Evolutionary conservation across 2,888 invertebrate genomes (phyloP).

Genomic region (Branchipolynoe longqiensis): DNA sequence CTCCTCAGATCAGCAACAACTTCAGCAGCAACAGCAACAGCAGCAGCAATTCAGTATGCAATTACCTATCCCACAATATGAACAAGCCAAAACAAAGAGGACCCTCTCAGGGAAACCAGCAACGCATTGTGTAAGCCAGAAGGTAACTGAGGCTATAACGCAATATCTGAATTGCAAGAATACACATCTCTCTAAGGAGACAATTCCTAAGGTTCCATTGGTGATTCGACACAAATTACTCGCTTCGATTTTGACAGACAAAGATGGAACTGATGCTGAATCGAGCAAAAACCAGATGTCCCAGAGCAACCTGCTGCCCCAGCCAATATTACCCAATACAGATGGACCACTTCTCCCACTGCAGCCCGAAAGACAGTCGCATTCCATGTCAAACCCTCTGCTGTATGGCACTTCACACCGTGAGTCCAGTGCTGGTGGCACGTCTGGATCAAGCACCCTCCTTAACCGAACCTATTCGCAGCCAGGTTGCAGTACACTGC

Average conservation of each 20-base stretch:
- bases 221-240: conserved; percentile 34
- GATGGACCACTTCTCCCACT: no score
- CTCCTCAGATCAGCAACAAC: not conserved
- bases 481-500: not conserved
- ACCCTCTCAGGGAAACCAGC: no score
- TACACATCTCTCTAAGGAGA: not conserved
- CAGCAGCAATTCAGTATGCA: no score
- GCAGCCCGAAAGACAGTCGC: no score
- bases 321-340: no score
- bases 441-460: not conserved
- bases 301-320: no score
- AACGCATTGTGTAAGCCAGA: not conserved
- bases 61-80: not conserved
- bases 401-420: not conserved
- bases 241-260: not conserved
- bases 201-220: conserved; percentile 30
- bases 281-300: not conserved
- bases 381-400: no score
- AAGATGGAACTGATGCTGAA: not conserved
- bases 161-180: conserved; percentile 8
- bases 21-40: not conserved
- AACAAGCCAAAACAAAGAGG: not conserved
- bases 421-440: not conserved
- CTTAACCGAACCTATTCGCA: not conserved
- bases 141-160: conserved; percentile 1